Conservation (phyloP, 2,888 invertebrate genomes). For the Acronicta leporina region DNA sequence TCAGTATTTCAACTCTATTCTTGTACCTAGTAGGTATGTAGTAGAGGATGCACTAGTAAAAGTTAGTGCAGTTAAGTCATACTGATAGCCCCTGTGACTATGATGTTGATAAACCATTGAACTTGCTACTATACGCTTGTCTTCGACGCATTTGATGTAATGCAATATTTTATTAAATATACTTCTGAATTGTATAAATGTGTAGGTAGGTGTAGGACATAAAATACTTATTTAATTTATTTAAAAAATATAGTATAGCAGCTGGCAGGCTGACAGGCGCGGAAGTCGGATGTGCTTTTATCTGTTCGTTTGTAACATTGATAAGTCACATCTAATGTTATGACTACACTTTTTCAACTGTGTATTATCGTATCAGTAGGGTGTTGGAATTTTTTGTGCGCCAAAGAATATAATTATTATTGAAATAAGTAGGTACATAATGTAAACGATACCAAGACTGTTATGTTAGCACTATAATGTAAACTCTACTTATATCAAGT, state of each 20-base stretch:
- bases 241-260: conserved; percentile 52
- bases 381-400: conserved; percentile 53
- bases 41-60: not conserved
- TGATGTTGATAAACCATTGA: conserved; percentile 1
- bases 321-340: conserved; percentile 78
- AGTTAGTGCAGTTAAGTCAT: not conserved
- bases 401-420: conserved; percentile 48
- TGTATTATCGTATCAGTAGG: conserved; percentile 69
- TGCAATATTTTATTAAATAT: not conserved
- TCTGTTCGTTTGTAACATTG: conserved; percentile 71
- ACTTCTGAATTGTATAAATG: conserved; percentile 19
- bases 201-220: conserved; percentile 19
- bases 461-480: conserved; percentile 55
- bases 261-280: conserved; percentile 48
- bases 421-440: conserved; percentile 42
- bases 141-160: not conserved
- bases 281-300: conserved; percentile 73
- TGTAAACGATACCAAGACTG: conserved; percentile 42
- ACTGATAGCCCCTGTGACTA: not conserved
- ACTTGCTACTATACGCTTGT: not conserved
- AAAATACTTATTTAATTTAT: conserved; percentile 43
- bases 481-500: conserved; percentile 58
- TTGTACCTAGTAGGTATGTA: not conserved
- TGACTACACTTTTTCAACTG: conserved; percentile 69
- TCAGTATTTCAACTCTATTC: not conserved